Evolutionary conservation across 2,888 invertebrate genomes (phyloP).

Genomic region (Micoletzkya japonica): DNA sequence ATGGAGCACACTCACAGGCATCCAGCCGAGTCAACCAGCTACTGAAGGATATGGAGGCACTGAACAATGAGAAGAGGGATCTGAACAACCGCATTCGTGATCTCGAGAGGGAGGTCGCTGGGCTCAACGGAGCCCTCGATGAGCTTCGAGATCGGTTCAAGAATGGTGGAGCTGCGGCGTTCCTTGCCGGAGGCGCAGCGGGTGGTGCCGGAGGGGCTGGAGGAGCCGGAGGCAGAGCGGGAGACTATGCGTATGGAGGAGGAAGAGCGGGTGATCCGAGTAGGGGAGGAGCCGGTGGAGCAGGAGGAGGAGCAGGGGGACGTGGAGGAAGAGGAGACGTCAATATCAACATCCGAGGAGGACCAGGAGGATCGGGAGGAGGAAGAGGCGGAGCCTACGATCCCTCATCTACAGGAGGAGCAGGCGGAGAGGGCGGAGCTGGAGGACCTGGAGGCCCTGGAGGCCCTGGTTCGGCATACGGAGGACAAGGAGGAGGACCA

Average conservation of each 20-base stretch:
- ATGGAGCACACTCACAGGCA: constrained; percentile 40
- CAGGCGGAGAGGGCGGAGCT: constrained; percentile 29
- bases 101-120: constrained; percentile 42
- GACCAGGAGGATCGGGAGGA: not conserved
- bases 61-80: constrained; percentile 32
- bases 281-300: constrained; percentile 26
- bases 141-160: constrained; percentile 34
- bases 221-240: not conserved
- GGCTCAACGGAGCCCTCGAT: constrained; percentile 41
- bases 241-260: constrained; percentile 9
- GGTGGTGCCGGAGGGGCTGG: constrained; percentile 30
- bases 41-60: constrained; percentile 49
- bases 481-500: constrained; percentile 24
- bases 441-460: constrained; percentile 28
- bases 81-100: constrained; percentile 33
- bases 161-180: constrained; percentile 30
- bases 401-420: no score
- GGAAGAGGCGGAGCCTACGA: constrained; percentile 8
- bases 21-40: constrained; percentile 48
- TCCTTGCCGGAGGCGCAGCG: constrained; percentile 36
- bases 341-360: not conserved
- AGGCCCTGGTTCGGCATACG: constrained; percentile 17
- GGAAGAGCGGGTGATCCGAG: constrained; percentile 6
- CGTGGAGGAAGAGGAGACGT: constrained; percentile 33
- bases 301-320: constrained; percentile 37